A percentile compares a stretch with the other conserved stretches of the same genome.
These are phyloP conservation scores for Peromyscus nudipes DNA, from an alignment of 2,797 vertebrate species.

Conservation along the genomic window DNA sequence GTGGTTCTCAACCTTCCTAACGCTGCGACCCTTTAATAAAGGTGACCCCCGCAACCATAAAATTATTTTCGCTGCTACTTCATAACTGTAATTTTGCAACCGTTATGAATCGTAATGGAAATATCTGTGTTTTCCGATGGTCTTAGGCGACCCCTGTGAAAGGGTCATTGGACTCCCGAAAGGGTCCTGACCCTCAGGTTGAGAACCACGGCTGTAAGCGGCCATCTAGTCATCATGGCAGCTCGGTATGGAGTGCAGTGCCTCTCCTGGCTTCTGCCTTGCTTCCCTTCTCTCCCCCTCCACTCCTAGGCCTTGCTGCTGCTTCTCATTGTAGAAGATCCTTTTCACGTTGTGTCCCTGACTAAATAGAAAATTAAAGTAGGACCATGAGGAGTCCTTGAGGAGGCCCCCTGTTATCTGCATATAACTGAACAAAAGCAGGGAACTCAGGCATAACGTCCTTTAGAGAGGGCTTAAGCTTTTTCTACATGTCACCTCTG, in stretches of 20 bases:
- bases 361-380: slow-evolving; percentile 8
- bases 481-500: background rate
- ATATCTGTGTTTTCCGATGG: background rate
- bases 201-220: background rate
- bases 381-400: background rate
- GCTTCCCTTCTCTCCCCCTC: background rate
- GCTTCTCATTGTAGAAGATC: background rate
- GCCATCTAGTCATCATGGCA: background rate
- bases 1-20: background rate
- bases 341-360: slow-evolving; percentile 33
- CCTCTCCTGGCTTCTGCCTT: background rate
- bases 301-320: background rate
- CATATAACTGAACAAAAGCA: background rate
- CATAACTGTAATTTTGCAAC: background rate
- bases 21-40: background rate
- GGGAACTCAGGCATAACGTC: background rate
- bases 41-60: background rate
- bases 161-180: background rate
- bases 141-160: background rate
- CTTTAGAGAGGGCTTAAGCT: background rate
- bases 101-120: background rate
- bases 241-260: background rate
- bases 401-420: background rate
- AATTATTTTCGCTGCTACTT: background rate
- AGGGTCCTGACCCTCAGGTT: background rate